Percentiles rank a stretch among this genome's conserved stretches.
phyloP scores from a whole-genome alignment of 1,140 invertebrate genomes.

The Plutomurus gul region DNA sequence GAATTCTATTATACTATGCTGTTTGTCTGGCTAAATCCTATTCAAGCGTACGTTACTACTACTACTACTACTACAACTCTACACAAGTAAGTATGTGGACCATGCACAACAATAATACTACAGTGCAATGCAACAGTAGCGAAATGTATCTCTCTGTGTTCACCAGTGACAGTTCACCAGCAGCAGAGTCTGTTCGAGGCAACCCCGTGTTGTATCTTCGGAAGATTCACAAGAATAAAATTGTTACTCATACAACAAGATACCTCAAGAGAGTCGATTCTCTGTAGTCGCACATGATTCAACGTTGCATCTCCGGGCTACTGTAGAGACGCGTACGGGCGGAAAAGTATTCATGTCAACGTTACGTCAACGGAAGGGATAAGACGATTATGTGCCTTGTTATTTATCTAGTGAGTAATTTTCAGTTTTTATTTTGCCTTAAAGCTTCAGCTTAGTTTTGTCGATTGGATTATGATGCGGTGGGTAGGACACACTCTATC shows the following conservation, averaged over 20 bases:
- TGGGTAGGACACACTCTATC: too few relatives aligned
- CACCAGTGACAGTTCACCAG: too few relatives aligned
- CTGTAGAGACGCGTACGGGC: too few relatives aligned
- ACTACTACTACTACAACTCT: neutral
- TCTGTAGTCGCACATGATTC: neutral
- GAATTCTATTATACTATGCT: constrained; percentile 22
- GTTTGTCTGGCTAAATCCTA: constrained; percentile 20
- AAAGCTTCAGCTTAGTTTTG: constrained; percentile 4
- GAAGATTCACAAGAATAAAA: constrained; percentile 22
- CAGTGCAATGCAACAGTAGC: too few relatives aligned
- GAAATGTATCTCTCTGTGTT: too few relatives aligned
- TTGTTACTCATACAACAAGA: constrained; percentile 1
- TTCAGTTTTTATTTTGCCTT: constrained; percentile 22
- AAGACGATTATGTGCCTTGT: constrained; percentile 25
- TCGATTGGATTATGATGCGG: neutral
- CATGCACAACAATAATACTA: neutral
- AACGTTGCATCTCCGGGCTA: too few relatives aligned
- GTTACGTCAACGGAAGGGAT: constrained; percentile 1
- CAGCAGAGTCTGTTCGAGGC: too few relatives aligned
- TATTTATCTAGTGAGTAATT: constrained; percentile 21
- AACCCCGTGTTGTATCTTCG: neutral
- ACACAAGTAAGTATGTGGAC: neutral
- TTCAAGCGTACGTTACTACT: neutral
- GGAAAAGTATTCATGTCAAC: constrained; percentile 13
- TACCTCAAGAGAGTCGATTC: neutral